Percentiles rank a stretch among this genome's conserved stretches.
phyloP scores from a whole-genome alignment of 2,113 vertebrate genomes.

The Chamaea fasciata region DNA sequence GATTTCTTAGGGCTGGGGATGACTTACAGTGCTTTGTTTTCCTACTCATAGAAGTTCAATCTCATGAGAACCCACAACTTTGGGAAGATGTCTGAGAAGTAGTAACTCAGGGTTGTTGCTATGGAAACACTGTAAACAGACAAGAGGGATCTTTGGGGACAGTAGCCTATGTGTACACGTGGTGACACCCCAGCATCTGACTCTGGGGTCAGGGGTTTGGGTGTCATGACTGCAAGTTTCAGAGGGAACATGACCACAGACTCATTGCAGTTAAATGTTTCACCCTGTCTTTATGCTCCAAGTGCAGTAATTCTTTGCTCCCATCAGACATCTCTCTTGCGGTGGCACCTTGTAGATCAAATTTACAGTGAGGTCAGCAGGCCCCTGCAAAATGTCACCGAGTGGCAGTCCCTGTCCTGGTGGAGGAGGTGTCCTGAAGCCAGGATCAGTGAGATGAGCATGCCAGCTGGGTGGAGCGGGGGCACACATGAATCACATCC shows the following conservation, averaged over 20 bases:
- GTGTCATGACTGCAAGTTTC: neutral
- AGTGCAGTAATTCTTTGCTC: neutral
- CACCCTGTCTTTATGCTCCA: neutral
- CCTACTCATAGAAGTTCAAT: neutral
- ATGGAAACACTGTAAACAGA: neutral
- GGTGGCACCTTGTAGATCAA: neutral
- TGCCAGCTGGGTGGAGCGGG: constrained; percentile 47
- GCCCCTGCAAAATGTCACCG: neutral
- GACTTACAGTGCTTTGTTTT: neutral
- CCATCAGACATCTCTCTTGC: neutral
- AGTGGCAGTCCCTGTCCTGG: neutral
- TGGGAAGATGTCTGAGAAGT: neutral
- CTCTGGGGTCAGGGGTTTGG: neutral
- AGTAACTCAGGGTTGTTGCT: neutral
- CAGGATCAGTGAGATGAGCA: neutral
- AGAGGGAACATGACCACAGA: neutral
- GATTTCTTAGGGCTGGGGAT: neutral
- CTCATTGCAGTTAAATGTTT: neutral
- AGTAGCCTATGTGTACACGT: accelerated
- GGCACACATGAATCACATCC: constrained; percentile 54
- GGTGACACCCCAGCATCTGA: neutral
- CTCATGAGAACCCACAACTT: neutral
- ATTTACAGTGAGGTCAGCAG: neutral
- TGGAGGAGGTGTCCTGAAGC: neutral
- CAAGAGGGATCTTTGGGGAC: neutral